These are phyloP conservation scores for Vanessa atalanta DNA, from an alignment of 1,140 invertebrate genomes.

Conservation along the genomic window DNA sequence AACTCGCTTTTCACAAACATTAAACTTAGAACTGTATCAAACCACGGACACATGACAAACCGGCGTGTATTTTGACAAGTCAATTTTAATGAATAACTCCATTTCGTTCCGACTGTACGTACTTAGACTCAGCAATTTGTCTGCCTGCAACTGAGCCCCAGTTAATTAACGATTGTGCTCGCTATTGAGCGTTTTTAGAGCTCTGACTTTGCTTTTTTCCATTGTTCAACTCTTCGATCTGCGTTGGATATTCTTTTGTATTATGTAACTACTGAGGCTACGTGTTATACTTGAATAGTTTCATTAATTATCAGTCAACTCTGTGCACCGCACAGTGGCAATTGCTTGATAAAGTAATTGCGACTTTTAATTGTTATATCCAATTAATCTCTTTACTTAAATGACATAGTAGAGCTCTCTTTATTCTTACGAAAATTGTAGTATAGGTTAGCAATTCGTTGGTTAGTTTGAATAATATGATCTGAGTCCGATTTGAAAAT, in stretches of 20 bases:
- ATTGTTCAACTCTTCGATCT: constrained; percentile 24
- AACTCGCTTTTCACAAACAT: constrained; percentile 6
- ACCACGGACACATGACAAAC: background rate
- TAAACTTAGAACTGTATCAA: constrained; percentile 3
- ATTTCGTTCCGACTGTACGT: background rate
- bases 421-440: too few species aligned
- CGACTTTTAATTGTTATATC: background rate
- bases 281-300: constrained; percentile 12
- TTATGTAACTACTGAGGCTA: constrained; percentile 22
- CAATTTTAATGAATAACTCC: background rate
- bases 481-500: too few species aligned
- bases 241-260: constrained; percentile 20
- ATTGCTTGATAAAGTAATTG: background rate
- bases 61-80: constrained; percentile 4
- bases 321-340: background rate
- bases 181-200: constrained; percentile 32
- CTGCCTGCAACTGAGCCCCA: constrained; percentile 29
- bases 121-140: constrained; percentile 16
- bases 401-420: too few species aligned
- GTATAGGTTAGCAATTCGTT: too few species aligned
- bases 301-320: constrained; percentile 7
- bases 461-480: too few species aligned
- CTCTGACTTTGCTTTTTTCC: constrained; percentile 30
- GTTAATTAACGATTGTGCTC: constrained; percentile 32
- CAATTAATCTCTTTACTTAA: too few species aligned